These are phyloP conservation scores for Dryobota labecula DNA, from an alignment of 2,888 invertebrate genomes.

Conservation along the genomic window DNA sequence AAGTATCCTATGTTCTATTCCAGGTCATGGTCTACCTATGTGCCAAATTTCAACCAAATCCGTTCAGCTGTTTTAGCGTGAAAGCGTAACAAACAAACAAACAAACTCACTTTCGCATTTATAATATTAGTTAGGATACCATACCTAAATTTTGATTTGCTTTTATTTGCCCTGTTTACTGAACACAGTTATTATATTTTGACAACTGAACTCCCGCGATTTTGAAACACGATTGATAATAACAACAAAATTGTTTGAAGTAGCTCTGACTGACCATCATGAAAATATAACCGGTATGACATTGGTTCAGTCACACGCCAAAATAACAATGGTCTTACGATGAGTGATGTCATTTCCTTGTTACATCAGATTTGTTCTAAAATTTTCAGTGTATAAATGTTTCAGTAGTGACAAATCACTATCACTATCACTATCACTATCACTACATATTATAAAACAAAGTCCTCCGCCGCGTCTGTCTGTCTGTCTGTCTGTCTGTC, in stretches of 20 bases:
- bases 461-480: too few relatives aligned
- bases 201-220: slow-evolving; percentile 13
- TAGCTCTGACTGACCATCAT: slow-evolving; percentile 27
- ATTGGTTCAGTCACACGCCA: slow-evolving; percentile 61
- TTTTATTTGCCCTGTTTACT: neutral
- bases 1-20: too few relatives aligned
- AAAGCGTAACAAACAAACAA: too few relatives aligned
- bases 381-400: slow-evolving; percentile 10
- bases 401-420: slow-evolving; percentile 3
- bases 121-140: too few relatives aligned
- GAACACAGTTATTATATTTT: slow-evolving; percentile 10
- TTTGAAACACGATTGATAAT: slow-evolving; percentile 23
- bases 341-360: slow-evolving; percentile 57
- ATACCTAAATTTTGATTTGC: too few relatives aligned
- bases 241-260: slow-evolving; percentile 35
- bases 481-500: too few relatives aligned
- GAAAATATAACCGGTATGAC: slow-evolving; percentile 48
- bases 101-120: too few relatives aligned
- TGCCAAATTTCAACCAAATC: too few relatives aligned
- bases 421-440: too few relatives aligned
- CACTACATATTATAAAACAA: too few relatives aligned
- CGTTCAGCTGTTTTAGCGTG: too few relatives aligned
- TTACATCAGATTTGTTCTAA: slow-evolving; percentile 38
- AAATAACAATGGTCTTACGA: slow-evolving; percentile 57
- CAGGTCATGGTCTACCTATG: too few relatives aligned